Evolutionary conservation across 2,113 vertebrate genomes (phyloP), one percentile per base, ranked within the genome.

Genomic region (Tauraco erythrolophus): DNA sequence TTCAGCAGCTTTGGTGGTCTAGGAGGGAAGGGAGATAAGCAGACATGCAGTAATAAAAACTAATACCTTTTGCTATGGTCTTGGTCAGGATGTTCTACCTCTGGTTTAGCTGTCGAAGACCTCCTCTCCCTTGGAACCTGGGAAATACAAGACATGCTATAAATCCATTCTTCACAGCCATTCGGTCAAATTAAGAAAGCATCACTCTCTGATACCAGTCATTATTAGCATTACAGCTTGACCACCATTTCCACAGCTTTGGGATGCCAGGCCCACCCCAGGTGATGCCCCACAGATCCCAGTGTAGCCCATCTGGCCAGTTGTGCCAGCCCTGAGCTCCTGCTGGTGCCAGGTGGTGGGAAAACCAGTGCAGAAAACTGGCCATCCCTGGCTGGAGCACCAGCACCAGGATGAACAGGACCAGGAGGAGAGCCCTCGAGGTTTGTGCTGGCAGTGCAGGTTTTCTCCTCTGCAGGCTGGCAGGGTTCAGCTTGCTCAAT

Each of bases 1-100:
- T 75, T 61, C 43, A 62, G 76, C 43, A 85, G 56, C 14, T 80
- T 61, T 46, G 10, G 35, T 41, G 45, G 43, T 48, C 11, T 33
- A 65, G 12, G 21, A 93, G 22, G 28, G 14, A 78, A 90, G 15
- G 13, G 12, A 70, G 17, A 43, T 31, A 91, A 64, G 39, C 0
- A 77, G 27, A 88, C 23, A 81, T 1, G 3, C 56, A 72, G 9
- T 24, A 81, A 70, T 18, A 50, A 77, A 71, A 93, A 74, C 31
- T 19, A 79, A 83, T 98, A 99, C 99, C 99, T 99, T 99, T 99
- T 99, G 98, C 98, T 99, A 96, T 99, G 99, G 97, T 99, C 99
- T 90, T 99, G 98, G 95, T 99, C 99, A 79, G 99, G 98, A 97
- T 98, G 98, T 89, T 99, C 98, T 28, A 98, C 96, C 61, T 99